phyloP scores from a whole-genome alignment of 1,140 invertebrate species.

The Drosophila mojavensis region DNA sequence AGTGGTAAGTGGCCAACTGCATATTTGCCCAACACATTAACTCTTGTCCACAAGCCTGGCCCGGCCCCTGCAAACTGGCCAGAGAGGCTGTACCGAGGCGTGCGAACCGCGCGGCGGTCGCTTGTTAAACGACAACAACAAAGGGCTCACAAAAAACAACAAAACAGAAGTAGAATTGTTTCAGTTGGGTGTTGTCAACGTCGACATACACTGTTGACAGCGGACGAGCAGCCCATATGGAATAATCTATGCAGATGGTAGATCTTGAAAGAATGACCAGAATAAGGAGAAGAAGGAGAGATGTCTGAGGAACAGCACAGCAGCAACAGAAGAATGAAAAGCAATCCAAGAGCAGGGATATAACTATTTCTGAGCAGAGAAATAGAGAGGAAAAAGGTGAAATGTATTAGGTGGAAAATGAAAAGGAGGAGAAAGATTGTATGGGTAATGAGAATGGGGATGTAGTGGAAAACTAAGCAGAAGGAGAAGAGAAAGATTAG shows the following conservation, averaged over 20 bases:
- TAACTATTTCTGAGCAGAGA: no score
- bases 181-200: background rate
- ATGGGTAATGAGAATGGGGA: no score
- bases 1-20: conserved; percentile 78
- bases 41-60: conserved; percentile 54
- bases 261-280: no score
- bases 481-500: no score
- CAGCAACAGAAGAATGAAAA: no score
- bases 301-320: no score
- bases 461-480: no score
- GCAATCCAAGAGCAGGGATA: no score
- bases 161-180: background rate
- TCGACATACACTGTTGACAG: background rate
- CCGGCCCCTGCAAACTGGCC: background rate
- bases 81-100: conserved; percentile 41
- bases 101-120: conserved; percentile 62
- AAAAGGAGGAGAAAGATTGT: background rate
- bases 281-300: no score
- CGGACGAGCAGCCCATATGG: no score
- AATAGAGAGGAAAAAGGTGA: no score
- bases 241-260: no score
- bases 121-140: conserved; percentile 42
- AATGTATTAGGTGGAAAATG: background rate
- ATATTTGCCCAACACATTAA: conserved; percentile 72
- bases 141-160: conserved; percentile 11